A percentile compares a stretch with the other conserved stretches of the same genome.
Conservation (phyloP, 2,888 invertebrate genomes). For the Esperia sulphurella region DNA sequence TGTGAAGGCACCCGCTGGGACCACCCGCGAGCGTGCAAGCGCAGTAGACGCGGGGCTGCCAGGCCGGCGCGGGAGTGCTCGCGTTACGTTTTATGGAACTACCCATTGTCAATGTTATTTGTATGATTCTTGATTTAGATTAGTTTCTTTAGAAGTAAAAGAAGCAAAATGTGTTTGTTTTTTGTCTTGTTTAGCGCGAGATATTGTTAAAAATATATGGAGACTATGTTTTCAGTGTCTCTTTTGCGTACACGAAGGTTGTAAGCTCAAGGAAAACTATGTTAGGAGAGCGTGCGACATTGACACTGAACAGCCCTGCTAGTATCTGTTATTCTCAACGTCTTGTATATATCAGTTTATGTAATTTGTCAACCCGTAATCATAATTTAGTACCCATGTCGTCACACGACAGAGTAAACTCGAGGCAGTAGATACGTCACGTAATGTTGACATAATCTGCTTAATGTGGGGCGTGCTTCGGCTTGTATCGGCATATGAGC, state of each 20-base stretch:
- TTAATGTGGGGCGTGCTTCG: constrained; percentile 52
- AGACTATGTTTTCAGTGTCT: too few relatives aligned
- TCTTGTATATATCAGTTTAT: not conserved
- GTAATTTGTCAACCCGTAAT: constrained; percentile 4
- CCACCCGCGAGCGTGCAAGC: constrained; percentile 58
- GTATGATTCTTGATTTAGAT: not conserved
- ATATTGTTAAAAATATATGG: too few relatives aligned
- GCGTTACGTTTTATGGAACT: constrained; percentile 4
- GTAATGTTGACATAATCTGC: constrained; percentile 61
- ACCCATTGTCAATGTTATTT: constrained; percentile 9
- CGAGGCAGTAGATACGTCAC: constrained; percentile 48
- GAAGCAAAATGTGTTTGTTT: too few relatives aligned
- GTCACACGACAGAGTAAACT: constrained; percentile 32
- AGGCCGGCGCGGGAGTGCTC: not conserved
- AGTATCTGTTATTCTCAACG: too few relatives aligned
- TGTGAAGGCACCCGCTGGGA: constrained; percentile 68
- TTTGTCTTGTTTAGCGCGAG: too few relatives aligned
- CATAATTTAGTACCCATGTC: constrained; percentile 1
- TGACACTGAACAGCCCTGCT: too few relatives aligned
- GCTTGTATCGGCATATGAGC: constrained; percentile 56
- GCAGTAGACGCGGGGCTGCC: constrained; percentile 1
- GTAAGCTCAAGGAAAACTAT: too few relatives aligned
- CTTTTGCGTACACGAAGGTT: too few relatives aligned
- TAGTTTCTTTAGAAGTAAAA: too few relatives aligned
- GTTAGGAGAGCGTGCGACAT: too few relatives aligned